Percentiles rank a stretch among this genome's conserved stretches.
These are phyloP conservation scores for Notiomystis cincta DNA, from an alignment of 2,113 vertebrate species.

Conservation along the genomic window DNA sequence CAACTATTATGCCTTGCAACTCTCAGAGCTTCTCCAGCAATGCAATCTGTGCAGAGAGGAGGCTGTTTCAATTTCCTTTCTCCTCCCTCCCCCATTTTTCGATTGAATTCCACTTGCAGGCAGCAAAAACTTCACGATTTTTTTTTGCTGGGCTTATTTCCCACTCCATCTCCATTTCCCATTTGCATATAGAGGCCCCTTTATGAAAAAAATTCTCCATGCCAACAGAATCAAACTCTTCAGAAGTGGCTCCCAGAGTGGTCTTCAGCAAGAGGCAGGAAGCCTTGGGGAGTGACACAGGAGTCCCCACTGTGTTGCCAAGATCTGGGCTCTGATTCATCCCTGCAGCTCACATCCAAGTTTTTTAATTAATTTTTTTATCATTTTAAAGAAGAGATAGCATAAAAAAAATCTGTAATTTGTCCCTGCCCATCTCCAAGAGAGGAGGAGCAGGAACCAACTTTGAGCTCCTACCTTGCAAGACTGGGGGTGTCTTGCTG, in stretches of 20 bases:
- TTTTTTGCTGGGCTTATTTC: constrained; percentile 13
- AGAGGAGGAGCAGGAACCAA: background rate
- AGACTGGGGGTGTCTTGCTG: background rate
- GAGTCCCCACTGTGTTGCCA: background rate
- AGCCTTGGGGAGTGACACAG: background rate
- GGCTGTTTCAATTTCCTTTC: background rate
- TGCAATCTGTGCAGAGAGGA: background rate
- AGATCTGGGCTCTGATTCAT: background rate
- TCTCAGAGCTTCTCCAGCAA: background rate
- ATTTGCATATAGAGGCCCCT: background rate
- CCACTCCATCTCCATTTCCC: background rate
- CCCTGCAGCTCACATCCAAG: background rate
- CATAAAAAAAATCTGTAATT: background rate
- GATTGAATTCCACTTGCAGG: background rate
- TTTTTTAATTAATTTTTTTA: background rate
- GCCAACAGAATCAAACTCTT: background rate
- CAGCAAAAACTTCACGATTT: background rate
- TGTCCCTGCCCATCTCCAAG: background rate
- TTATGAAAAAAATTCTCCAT: background rate
- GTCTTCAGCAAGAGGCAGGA: background rate
- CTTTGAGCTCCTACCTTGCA: background rate
- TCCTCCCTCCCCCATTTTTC: background rate
- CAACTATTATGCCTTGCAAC: background rate
- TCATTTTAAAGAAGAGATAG: background rate
- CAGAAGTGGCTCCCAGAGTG: background rate